phyloP scores from a whole-genome alignment of 1,140 invertebrate species.

The Zophobas atratus region DNA sequence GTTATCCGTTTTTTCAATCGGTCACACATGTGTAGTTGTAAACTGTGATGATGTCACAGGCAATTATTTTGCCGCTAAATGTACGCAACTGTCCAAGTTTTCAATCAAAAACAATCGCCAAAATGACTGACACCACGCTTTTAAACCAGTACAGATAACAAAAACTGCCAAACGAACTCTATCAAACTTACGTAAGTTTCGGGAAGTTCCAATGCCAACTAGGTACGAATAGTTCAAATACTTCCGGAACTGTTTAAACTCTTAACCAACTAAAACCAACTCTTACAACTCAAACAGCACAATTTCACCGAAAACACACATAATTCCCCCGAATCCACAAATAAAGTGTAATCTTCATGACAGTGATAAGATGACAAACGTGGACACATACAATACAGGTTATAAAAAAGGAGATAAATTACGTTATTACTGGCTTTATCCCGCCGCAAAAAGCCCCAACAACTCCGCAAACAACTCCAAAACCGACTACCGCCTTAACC shows the following conservation, averaged over 20 bases:
- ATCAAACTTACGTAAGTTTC: background rate
- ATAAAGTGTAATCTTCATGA: conserved; percentile 8
- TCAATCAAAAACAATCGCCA: background rate
- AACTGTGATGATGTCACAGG: conserved; percentile 7
- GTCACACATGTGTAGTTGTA: background rate
- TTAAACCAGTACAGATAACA: background rate
- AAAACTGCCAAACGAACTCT: background rate
- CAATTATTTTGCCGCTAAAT: conserved; percentile 35
- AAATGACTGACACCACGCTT: background rate
- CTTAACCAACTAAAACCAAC: background rate
- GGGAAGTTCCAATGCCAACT: conserved; percentile 25
- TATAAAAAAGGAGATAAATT: conserved; percentile 4
- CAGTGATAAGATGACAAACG: conserved; percentile 15
- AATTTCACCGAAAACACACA: background rate
- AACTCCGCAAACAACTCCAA: background rate
- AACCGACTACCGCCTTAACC: background rate
- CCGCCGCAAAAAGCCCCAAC: background rate
- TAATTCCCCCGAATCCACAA: too few species aligned
- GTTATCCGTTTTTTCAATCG: background rate
- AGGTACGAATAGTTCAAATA: background rate
- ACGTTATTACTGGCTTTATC: background rate
- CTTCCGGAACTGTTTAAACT: background rate
- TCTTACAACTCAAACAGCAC: background rate
- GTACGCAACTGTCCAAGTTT: background rate
- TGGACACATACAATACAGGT: conserved; percentile 7